A percentile compares a stretch with the other conserved stretches of the same genome.
phyloP scores from a whole-genome alignment of 2,113 vertebrate genomes.

The Nesoenas mayeri region DNA sequence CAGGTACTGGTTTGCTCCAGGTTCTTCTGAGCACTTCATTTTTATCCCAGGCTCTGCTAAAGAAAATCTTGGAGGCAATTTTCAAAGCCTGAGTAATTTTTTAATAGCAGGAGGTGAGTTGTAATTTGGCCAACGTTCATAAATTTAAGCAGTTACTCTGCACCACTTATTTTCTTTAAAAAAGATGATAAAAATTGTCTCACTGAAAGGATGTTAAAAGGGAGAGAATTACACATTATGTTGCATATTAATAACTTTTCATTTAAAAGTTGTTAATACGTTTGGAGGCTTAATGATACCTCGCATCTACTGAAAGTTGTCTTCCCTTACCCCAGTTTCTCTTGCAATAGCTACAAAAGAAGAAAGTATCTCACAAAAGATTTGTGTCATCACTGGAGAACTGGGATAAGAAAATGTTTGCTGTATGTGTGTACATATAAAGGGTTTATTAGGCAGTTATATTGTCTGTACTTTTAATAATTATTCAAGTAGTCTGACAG shows the following conservation, averaged over 20 bases:
- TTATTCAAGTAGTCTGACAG: not conserved
- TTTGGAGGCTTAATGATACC: not conserved
- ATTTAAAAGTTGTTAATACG: not conserved
- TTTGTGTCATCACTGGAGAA: not conserved
- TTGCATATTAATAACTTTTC: not conserved
- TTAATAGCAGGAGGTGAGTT: not conserved
- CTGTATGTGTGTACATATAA: not conserved
- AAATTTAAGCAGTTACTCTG: not conserved
- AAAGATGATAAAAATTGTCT: not conserved
- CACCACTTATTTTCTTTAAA: not conserved
- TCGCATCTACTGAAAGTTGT: not conserved
- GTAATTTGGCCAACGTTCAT: not conserved
- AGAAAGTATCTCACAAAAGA: not conserved
- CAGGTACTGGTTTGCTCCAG: not conserved
- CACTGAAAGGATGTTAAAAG: not conserved
- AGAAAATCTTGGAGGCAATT: not conserved
- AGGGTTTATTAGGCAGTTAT: not conserved
- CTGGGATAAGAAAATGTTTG: not conserved
- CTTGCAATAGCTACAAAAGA: not conserved
- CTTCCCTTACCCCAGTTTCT: not conserved
- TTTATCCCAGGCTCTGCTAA: not conserved
- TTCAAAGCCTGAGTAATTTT: not conserved
- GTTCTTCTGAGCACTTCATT: not conserved
- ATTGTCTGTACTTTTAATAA: not conserved
- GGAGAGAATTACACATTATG: not conserved